These are phyloP conservation scores for Zaprionus gabonicus DNA, from an alignment of 1,140 invertebrate genomes.

Conservation along the genomic window DNA sequence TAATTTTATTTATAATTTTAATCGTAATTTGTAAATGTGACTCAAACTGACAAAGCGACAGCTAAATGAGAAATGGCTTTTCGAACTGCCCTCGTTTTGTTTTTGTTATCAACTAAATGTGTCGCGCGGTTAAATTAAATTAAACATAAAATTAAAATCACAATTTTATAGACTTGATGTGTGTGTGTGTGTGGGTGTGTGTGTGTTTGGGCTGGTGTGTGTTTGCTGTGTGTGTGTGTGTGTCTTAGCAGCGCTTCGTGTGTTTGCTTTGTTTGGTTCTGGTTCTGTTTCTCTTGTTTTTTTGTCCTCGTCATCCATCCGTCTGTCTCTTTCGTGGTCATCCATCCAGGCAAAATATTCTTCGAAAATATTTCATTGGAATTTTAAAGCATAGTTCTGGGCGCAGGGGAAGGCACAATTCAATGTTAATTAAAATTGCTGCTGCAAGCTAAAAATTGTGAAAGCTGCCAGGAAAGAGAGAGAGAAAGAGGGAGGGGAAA, in stretches of 20 bases:
- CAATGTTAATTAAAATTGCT: slow-evolving; percentile 81
- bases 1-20: neutral
- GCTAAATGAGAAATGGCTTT: slow-evolving; percentile 48
- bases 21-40: slow-evolving; percentile 41
- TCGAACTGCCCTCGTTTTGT: slow-evolving; percentile 1
- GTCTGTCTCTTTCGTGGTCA: slow-evolving; percentile 16
- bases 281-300: slow-evolving; percentile 40
- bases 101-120: slow-evolving; percentile 40
- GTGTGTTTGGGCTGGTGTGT: slow-evolving; percentile 20
- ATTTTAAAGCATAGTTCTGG: slow-evolving; percentile 69
- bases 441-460: slow-evolving; percentile 77
- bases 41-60: slow-evolving; percentile 42
- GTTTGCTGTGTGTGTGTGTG: slow-evolving; percentile 29
- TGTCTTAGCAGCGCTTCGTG: slow-evolving; percentile 48
- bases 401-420: slow-evolving; percentile 81
- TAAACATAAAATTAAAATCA: slow-evolving; percentile 84
- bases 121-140: slow-evolving; percentile 68
- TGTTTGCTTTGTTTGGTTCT: slow-evolving; percentile 39
- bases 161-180: slow-evolving; percentile 84
- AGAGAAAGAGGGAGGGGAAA: slow-evolving; percentile 10
- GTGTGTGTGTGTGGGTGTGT: slow-evolving; percentile 32
- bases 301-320: slow-evolving; percentile 28
- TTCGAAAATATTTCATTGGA: slow-evolving; percentile 77
- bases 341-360: slow-evolving; percentile 79
- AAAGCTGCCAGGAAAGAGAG: slow-evolving; percentile 67